Conservation (phyloP, 2,888 invertebrate species). For the Drosophila mettleri region DNA sequence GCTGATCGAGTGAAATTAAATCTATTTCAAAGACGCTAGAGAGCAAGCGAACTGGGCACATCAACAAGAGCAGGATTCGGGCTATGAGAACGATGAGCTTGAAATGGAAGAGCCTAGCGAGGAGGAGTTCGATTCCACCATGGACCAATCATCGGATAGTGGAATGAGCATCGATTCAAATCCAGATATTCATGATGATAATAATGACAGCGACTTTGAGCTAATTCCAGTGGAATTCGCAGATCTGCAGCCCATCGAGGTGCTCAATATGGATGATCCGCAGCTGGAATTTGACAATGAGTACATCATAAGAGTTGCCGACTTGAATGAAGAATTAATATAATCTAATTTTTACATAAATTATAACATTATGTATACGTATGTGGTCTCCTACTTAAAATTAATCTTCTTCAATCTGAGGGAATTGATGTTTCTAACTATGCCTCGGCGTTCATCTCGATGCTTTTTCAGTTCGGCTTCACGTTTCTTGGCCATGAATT, state of each 20-base stretch:
- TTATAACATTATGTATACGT: constrained; percentile 41
- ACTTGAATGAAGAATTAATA: constrained; percentile 14
- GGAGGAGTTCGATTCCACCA: background rate
- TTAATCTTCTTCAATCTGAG: constrained; percentile 84
- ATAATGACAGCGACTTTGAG: constrained; percentile 18
- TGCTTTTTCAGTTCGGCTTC: constrained; percentile 88
- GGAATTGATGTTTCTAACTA: constrained; percentile 87
- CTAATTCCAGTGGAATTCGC: constrained; percentile 22
- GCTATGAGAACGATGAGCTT: constrained; percentile 16
- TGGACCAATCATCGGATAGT: constrained; percentile 14
- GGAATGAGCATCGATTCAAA: constrained; percentile 18
- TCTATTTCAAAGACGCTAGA: background rate
- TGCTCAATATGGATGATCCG: constrained; percentile 3
- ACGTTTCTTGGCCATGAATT: constrained; percentile 86
- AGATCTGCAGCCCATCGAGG: constrained; percentile 19
- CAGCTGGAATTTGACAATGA: constrained; percentile 19
- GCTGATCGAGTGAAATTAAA: background rate
- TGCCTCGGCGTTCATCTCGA: constrained; percentile 89
- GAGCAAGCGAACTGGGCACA: background rate
- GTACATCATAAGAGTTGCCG: constrained; percentile 19
- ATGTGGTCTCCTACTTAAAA: constrained; percentile 77
- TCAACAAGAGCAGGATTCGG: constrained; percentile 29
- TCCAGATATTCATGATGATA: background rate
- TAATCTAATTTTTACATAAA: constrained; percentile 35
- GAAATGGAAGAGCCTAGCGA: constrained; percentile 7